Evolutionary conservation across 1,140 invertebrate species (phyloP).

Genomic region (Eupristina koningsbergeri): DNA sequence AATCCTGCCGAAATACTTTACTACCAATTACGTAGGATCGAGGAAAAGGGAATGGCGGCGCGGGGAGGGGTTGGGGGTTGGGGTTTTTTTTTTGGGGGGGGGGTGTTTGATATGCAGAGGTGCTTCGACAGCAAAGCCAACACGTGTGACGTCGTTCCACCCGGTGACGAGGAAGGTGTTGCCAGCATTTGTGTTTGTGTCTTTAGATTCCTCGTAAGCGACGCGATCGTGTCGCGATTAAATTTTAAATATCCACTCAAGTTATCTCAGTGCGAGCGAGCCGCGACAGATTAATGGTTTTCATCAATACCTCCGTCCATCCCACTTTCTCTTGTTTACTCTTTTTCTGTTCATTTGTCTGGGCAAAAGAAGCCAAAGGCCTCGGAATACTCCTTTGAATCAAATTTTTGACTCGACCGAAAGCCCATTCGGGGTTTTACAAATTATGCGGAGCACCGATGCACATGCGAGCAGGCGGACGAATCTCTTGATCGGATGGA

Average conservation of each 20-base stretch:
- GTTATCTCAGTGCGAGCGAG: slow-evolving; percentile 15
- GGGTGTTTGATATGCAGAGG: neutral
- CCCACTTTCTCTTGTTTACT: neutral
- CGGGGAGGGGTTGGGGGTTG: too few relatives aligned
- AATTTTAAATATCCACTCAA: slow-evolving; percentile 14
- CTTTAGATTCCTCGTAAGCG: neutral
- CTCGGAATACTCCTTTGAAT: neutral
- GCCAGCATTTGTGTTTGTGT: neutral
- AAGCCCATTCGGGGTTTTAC: slow-evolving; percentile 31
- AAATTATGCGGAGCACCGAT: slow-evolving; percentile 34
- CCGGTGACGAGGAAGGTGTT: neutral
- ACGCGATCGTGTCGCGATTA: slow-evolving; percentile 33
- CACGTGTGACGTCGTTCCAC: neutral
- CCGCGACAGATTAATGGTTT: slow-evolving; percentile 30
- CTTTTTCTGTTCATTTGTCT: neutral
- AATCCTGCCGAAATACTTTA: too few relatives aligned
- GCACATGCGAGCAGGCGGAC: slow-evolving; percentile 11
- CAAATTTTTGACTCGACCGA: slow-evolving; percentile 33
- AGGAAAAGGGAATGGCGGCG: too few relatives aligned
- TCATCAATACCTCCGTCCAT: neutral
- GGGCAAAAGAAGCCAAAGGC: neutral
- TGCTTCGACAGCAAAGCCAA: neutral
- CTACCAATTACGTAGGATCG: too few relatives aligned
- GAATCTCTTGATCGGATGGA: slow-evolving; percentile 14
- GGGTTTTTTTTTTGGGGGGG: too few relatives aligned